Conservation (phyloP, 2,113 vertebrate genomes). For the Pseudopipra pipra region DNA sequence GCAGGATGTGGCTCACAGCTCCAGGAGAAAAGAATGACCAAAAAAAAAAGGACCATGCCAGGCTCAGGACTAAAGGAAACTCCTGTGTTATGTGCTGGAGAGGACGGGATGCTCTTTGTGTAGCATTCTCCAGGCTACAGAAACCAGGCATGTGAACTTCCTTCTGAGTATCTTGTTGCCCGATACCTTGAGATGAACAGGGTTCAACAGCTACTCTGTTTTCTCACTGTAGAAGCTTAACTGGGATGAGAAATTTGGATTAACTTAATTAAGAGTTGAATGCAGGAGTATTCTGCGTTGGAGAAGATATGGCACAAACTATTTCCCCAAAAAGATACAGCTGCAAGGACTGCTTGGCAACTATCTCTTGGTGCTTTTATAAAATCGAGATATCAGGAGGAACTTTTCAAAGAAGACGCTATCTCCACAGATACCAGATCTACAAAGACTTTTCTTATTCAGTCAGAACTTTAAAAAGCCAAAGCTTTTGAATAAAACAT, state of each 20-base stretch:
- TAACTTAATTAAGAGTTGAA: neutral
- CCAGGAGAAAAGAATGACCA: neutral
- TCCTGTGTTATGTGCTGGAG: neutral
- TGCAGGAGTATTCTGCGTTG: neutral
- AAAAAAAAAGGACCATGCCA: neutral
- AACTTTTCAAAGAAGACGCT: neutral
- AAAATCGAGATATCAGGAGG: neutral
- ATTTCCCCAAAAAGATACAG: neutral
- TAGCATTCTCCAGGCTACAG: neutral
- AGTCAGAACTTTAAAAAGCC: neutral
- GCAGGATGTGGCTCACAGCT: neutral
- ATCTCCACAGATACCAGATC: neutral
- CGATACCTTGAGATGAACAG: neutral
- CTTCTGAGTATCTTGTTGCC: neutral
- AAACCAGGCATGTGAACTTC: neutral
- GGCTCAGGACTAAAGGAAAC: neutral
- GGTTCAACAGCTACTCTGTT: neutral
- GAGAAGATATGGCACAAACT: neutral
- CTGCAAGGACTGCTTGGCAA: neutral
- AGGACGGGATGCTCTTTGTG: neutral
- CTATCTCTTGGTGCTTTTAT: neutral
- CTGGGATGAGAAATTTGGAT: neutral
- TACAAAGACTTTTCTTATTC: neutral
- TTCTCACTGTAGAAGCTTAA: neutral
- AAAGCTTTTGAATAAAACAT: conserved; percentile 27